Evolutionary conservation across 1,140 invertebrate species (phyloP), one percentile per base, ranked within the genome.

Genomic region (Lepidurus packardi): DNA sequence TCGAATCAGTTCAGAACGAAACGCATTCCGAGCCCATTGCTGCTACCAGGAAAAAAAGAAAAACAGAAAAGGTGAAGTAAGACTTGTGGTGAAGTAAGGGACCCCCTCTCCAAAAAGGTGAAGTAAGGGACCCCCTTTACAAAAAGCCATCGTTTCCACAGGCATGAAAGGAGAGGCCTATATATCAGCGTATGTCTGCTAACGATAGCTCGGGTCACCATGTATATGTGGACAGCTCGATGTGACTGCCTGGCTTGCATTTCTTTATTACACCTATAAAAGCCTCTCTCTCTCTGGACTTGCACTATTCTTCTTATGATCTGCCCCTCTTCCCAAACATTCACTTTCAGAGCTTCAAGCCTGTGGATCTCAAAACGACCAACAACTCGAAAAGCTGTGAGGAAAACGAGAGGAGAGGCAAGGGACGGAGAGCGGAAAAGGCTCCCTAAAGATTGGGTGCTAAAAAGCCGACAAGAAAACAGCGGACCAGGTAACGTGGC

Each of bases 261-360:
- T 65, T 65, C n/a, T 65, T 65, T 65, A 65, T 65, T 65, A 65
- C 13, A 65, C 53, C 53, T 65, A 65, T 65, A 65, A 65, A 65
- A 65, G 16, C 53, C 53, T 21, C 45, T 16, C 45, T 21, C 53
- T 34, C 0, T 34, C 34, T 34, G 34, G 34, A 34, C 53, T 65
- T 65, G 53, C 53, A 65, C 53, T 65, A 65, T 65, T 65, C 53
- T 65, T 16, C 21, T 11, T 7, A 13, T 21, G 53, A 65, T n/a
- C 13, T 16, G 16, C 45, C 45, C 45, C 10, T n/a, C 53, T 21
- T 16, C 53, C 53, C 53, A 13, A 13, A 13, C 53, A 9, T 16
- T n/a, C 53, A 16, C 53, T 21, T 21, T 65, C 53, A 3, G 34
- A 34, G 34, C 34, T 34, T 34, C 34, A 34, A 34, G 34, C 34